These are phyloP conservation scores for Lacerta agilis DNA, from an alignment of 2,797 vertebrate genomes.

Conservation along the genomic window DNA sequence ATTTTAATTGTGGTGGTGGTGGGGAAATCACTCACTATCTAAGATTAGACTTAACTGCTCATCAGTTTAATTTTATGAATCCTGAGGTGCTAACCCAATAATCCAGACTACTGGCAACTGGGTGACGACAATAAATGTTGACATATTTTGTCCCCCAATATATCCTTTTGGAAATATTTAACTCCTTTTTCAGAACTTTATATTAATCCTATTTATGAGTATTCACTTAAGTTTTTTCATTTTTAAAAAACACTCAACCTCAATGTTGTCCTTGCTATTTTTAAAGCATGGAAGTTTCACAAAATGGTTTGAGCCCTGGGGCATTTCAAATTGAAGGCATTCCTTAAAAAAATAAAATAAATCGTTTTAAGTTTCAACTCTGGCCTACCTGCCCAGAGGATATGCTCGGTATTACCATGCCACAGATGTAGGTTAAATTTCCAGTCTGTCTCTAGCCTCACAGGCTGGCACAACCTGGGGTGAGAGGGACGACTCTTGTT, in stretches of 20 bases:
- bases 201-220: constrained; percentile 44
- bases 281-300: constrained; percentile 54
- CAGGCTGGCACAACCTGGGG: constrained; percentile 64
- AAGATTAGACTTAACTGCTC: neutral
- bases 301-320: constrained; percentile 60
- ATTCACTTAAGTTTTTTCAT: neutral
- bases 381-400: constrained; percentile 63
- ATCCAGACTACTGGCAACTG: constrained; percentile 4
- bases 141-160: constrained; percentile 26
- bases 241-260: constrained; percentile 16
- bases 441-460: constrained; percentile 50
- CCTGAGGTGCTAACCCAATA: neutral
- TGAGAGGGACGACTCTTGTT: constrained; percentile 67
- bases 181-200: constrained; percentile 41
- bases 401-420: constrained; percentile 64
- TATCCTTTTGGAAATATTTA: constrained; percentile 17
- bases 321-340: constrained; percentile 67
- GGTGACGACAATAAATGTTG: constrained; percentile 26
- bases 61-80: constrained; percentile 37
- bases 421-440: constrained; percentile 66
- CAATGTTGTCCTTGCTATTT: constrained; percentile 43
- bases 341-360: constrained; percentile 22
- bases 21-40: neutral
- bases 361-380: constrained; percentile 69
- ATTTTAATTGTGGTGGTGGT: neutral